These are phyloP conservation scores for Salpingus planirostris DNA, from an alignment of 2,888 invertebrate genomes.

Conservation along the genomic window DNA sequence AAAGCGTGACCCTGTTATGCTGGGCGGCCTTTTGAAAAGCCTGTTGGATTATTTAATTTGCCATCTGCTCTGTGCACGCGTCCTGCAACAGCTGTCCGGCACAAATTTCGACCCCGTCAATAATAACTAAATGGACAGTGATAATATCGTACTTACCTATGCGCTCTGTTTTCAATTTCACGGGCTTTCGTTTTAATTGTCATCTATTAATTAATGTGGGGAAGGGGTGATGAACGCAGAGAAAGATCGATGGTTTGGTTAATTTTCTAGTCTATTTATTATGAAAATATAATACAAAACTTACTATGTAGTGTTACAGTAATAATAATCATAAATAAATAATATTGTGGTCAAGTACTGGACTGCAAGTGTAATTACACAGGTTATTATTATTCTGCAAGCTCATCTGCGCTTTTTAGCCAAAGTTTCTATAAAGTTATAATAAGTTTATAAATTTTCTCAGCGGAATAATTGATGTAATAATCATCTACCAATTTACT, in stretches of 20 bases:
- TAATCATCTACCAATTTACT: conserved; percentile 2
- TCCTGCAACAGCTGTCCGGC: conserved; percentile 22
- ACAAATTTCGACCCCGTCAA: too few species aligned
- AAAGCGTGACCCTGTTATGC: too few species aligned
- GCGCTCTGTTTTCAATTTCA: too few species aligned
- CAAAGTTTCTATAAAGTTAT: conserved; percentile 19
- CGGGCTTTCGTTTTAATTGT: too few species aligned
- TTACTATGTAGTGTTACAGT: conserved; percentile 42
- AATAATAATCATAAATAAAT: conserved; percentile 28
- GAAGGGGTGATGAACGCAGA: too few species aligned
- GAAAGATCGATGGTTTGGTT: too few species aligned
- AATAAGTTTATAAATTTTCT: conserved; percentile 2
- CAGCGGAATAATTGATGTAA: conserved; percentile 2
- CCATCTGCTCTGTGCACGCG: conserved; percentile 21
- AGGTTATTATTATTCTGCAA: conserved; percentile 37
- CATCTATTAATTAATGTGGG: too few species aligned
- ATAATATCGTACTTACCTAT: too few species aligned
- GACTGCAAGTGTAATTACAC: conserved; percentile 43
- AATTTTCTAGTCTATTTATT: conserved; percentile 45
- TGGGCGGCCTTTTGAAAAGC: conserved; percentile 1
- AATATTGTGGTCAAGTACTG: conserved; percentile 43
- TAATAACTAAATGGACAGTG: too few species aligned
- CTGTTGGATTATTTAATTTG: conserved; percentile 23
- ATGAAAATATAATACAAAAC: conserved; percentile 47
- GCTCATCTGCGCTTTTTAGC: conserved; percentile 29